phyloP scores from a whole-genome alignment of 2,113 vertebrate genomes.

The Ascaphus truei region DNA sequence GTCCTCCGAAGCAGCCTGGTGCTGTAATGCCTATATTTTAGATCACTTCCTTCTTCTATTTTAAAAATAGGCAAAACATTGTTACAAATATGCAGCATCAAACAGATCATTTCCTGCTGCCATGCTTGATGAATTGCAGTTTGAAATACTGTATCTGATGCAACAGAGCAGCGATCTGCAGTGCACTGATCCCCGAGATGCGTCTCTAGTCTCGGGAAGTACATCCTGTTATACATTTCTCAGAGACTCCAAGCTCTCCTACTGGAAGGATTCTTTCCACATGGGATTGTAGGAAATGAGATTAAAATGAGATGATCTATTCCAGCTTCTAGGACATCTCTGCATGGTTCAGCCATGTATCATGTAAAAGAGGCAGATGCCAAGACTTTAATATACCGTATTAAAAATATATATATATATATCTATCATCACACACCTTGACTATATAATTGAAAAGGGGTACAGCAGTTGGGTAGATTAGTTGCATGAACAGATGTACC shows the following conservation, averaged over 20 bases:
- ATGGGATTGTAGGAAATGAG: neutral
- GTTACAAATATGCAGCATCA: neutral
- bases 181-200: conserved; percentile 4
- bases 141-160: neutral
- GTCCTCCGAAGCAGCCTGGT: conserved; percentile 21
- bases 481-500: too few species aligned
- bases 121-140: neutral
- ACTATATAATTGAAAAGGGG: too few species aligned
- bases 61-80: conserved; percentile 16
- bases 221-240: conserved; percentile 19
- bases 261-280: neutral
- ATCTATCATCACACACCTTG: too few species aligned
- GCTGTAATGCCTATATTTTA: neutral
- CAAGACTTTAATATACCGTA: neutral
- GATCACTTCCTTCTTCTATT: conserved; percentile 23
- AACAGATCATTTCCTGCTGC: conserved; percentile 1
- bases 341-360: neutral
- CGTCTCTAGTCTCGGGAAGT: neutral
- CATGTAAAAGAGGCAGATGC: too few species aligned
- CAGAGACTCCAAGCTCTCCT: too few species aligned
- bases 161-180: neutral
- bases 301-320: too few species aligned
- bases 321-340: too few species aligned
- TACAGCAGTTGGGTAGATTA: too few species aligned
- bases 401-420: neutral